Base-by-base conservation (phyloP, 2,113 vertebrate species). In the Psilopsiagon aymara region DNA sequence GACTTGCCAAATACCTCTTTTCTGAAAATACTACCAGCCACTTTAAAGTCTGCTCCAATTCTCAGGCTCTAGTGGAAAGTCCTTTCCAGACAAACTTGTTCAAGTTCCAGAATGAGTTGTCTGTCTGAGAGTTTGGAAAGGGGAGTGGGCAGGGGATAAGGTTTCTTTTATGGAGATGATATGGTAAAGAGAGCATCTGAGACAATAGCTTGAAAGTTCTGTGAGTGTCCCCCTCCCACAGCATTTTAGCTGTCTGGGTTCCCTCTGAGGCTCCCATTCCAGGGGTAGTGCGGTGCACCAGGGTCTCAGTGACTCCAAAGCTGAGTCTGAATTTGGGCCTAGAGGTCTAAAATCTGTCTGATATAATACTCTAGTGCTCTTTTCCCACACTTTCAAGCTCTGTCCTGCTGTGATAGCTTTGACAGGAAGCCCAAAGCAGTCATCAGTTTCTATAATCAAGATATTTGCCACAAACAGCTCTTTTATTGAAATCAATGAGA, bases 1-100 rank as follows among this genome's bases (percentile, higher is more conserved):
- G 93, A 93, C 84, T 95, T 95, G 95, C 94, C 95, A 95, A 93
- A 89, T 86, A 92, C 89, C 86, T 82, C 83, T 96, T 84, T 82
- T 88, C 91, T 97, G 94, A 92, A 96, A 95, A 94, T 91, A 91
- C 77, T 85, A 92, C 70, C 83, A 93, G 83, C 57, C 81, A 87
- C 91, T 96, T 97, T 94, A 73, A 94, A 96, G 84, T 69, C 82
- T 73, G 89, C 86, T 94, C 88, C 66, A 84, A 59, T 89, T 96
- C 92, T 93, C 70, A 79, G 86, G 70, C 83, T 88, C 62, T 52
- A 86, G 89, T 87, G 94, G 90, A 94, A 97, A 94, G 83, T 79
- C 49, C 78, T 95, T 95, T 91, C 77, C 96, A 94, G 81, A 87
- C 69, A 69, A 94, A 84, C 75, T 94, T 57, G 53, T 94, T 79